Evolutionary conservation across 2,797 vertebrate genomes (phyloP), one percentile per base, ranked within the genome.

Genomic region (Cossypha heuglini): DNA sequence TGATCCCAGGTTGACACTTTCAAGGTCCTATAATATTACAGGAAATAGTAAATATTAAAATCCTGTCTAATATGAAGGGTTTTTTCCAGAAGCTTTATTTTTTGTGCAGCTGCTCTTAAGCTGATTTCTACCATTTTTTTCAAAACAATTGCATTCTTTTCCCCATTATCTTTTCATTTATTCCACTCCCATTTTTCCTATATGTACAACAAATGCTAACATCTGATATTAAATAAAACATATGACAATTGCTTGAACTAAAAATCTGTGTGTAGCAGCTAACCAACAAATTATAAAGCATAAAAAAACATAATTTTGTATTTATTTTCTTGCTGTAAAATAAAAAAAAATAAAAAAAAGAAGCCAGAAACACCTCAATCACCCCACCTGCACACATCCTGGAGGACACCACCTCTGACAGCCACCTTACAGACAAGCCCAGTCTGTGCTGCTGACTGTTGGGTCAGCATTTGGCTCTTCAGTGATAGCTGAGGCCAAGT

Each of bases 381-480:
- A 58, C 46, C 9, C 15, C 22, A n/a, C 20, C 4, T 64, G 67
- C 13, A 40, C 38, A 57, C 7, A 13, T 28, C 17, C 37, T 5
- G 1, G 20, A 74, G 31, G 49, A 43, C 22, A 49, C 2, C 4
- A 20, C 22, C 25, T 15, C n/a, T 77, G 57, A 7, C 11, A 74
- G 17, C 19, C 21, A 49, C 7, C 18, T 52, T 59, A 10, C 6
- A 77, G 61, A 55, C 9, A 69, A 59, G 4, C 11, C 28, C 46
- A n/a, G 54, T 3, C 10, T 0, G 0, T n/a, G 42, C 33, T 16
- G 12, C 6, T 19, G 46, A 16, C 5, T 33, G 7, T 6, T 42
- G 18, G 19, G 8, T 73, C 55, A 73, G 11, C 1, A 3, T 69
- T 16, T 5, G 4, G n/a, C 37, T 61, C 43, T 33, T 59, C 9